Evolutionary conservation across 2,113 vertebrate species (phyloP).

Genomic region (Hydropotes inermis): DNA sequence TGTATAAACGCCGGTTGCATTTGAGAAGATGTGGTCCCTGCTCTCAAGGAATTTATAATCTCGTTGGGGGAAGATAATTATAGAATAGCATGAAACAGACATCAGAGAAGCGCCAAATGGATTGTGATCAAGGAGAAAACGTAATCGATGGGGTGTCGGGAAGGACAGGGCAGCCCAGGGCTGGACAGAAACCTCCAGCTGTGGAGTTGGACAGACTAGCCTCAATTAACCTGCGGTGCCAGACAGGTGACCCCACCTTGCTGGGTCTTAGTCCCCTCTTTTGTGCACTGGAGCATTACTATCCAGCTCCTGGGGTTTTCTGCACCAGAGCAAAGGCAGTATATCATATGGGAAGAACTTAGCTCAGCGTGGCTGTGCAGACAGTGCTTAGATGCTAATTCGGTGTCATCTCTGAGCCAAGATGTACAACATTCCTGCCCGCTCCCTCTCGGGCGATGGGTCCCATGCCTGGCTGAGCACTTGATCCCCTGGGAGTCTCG

Average conservation of each 20-base stretch:
- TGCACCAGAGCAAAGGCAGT: not conserved
- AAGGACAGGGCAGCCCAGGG: not conserved
- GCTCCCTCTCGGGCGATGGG: not conserved
- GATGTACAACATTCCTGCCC: fast-evolving
- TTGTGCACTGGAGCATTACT: not conserved
- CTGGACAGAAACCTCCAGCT: not conserved
- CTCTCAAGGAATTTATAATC: slow-evolving; percentile 67
- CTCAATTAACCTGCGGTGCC: not conserved
- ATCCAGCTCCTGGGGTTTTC: not conserved
- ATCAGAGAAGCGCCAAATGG: slow-evolving; percentile 36
- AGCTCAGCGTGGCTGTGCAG: not conserved
- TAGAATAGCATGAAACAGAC: slow-evolving; percentile 59
- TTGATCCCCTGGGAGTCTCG: not conserved
- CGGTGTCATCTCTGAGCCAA: not conserved
- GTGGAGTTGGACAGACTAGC: not conserved
- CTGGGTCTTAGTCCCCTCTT: not conserved
- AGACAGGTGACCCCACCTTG: not conserved
- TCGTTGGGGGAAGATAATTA: slow-evolving; percentile 55
- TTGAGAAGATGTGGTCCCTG: slow-evolving; percentile 24
- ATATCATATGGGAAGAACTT: not conserved
- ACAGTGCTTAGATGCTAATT: not conserved
- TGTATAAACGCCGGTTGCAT: not conserved
- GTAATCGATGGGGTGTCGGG: not conserved
- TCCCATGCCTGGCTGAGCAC: not conserved
- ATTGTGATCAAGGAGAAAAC: not conserved